Evolutionary conservation across 2,113 vertebrate species (phyloP).

Genomic region (Australoheros scitulus): DNA sequence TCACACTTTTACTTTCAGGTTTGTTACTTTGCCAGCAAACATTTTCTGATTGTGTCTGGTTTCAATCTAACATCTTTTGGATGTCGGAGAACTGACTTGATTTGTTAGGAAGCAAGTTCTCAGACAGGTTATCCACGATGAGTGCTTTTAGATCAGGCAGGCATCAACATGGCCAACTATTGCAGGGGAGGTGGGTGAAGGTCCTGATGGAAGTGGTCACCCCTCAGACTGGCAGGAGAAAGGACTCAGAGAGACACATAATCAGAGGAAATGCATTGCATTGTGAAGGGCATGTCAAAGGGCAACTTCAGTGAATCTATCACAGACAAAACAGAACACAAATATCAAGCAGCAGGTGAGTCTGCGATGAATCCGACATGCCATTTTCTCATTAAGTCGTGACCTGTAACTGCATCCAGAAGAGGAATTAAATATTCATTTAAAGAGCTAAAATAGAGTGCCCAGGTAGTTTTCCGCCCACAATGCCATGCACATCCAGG

Average conservation of each 20-base stretch:
- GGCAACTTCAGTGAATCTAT: conserved; percentile 73
- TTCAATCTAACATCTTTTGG: conserved; percentile 42
- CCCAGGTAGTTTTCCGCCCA: conserved; percentile 86
- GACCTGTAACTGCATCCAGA: conserved; percentile 31
- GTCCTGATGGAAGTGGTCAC: conserved; percentile 92
- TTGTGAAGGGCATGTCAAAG: conserved; percentile 79
- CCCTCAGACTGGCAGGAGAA: conserved; percentile 86
- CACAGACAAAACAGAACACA: conserved; percentile 31
- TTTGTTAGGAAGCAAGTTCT: conserved; percentile 76
- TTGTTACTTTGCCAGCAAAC: conserved; percentile 30
- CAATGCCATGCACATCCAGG: conserved; percentile 85
- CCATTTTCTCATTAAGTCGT: conserved; percentile 23
- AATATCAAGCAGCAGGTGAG: conserved; percentile 31
- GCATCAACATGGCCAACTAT: conserved; percentile 96
- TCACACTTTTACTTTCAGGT: conserved; percentile 38
- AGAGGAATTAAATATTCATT: conserved; percentile 7
- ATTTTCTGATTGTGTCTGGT: conserved; percentile 24
- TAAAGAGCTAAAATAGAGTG: conserved; percentile 65
- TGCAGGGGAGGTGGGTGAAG: conserved; percentile 76
- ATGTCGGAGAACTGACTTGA: conserved; percentile 82
- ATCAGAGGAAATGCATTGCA: conserved; percentile 82
- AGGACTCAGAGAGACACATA: conserved; percentile 71
- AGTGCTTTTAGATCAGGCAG: conserved; percentile 82
- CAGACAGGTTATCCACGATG: conserved; percentile 61
- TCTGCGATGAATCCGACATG: conserved; percentile 31